Percentiles rank a stretch among this genome's conserved stretches.
Conservation (phyloP, 2,113 vertebrate species). For the Hucho hucho region DNA sequence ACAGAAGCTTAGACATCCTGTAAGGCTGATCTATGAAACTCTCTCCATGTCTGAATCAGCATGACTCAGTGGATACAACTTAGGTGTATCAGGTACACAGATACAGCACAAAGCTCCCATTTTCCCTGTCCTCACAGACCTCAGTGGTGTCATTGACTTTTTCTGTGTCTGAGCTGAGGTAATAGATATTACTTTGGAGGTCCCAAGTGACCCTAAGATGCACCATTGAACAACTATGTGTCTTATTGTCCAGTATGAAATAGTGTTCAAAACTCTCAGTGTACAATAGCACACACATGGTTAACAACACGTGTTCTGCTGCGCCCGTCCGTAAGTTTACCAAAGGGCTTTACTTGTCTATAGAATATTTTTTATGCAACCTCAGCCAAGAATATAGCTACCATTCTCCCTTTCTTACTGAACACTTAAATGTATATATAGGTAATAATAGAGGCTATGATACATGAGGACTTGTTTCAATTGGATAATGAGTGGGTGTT, state of each 20-base stretch:
- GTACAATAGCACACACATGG: neutral
- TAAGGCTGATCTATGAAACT: slow-evolving; percentile 21
- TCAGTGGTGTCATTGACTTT: neutral
- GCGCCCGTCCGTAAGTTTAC: slow-evolving; percentile 32
- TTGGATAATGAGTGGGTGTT: slow-evolving; percentile 74
- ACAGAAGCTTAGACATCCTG: slow-evolving; percentile 16
- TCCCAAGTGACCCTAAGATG: neutral
- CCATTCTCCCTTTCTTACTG: slow-evolving; percentile 30
- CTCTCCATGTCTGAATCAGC: slow-evolving; percentile 5
- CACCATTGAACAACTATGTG: neutral
- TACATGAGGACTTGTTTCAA: slow-evolving; percentile 43
- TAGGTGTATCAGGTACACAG: neutral
- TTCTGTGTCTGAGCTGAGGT: neutral
- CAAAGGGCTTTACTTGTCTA: slow-evolving; percentile 13
- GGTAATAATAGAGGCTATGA: slow-evolving; percentile 57
- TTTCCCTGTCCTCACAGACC: slow-evolving; percentile 9
- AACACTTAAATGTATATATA: slow-evolving; percentile 59
- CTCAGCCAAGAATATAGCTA: slow-evolving; percentile 23
- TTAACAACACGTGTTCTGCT: neutral
- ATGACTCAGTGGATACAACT: slow-evolving; percentile 28
- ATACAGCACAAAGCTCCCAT: neutral
- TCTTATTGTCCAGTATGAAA: neutral
- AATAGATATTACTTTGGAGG: neutral
- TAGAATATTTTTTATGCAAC: slow-evolving; percentile 32
- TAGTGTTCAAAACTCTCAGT: neutral